These are phyloP conservation scores for Podarcis muralis DNA, from an alignment of 2,113 vertebrate species.

Conservation along the genomic window DNA sequence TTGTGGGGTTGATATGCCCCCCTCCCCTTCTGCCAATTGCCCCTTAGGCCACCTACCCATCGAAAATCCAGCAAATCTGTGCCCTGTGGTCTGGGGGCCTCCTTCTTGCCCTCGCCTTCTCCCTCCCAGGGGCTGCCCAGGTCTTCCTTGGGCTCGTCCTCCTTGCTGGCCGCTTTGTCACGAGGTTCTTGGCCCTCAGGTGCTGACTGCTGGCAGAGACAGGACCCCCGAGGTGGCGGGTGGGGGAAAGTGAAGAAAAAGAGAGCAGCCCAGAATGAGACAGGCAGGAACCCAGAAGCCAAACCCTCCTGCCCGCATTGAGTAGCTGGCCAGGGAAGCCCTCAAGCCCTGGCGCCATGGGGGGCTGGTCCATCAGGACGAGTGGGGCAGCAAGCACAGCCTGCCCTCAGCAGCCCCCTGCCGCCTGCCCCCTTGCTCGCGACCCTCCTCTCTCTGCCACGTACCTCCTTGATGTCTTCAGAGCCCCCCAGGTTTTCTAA, in stretches of 20 bases:
- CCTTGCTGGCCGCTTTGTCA: not conserved
- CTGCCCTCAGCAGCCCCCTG: not conserved
- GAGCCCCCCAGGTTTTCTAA: not conserved
- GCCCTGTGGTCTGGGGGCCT: not conserved
- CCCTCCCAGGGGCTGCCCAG: not conserved
- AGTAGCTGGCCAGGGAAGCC: no score
- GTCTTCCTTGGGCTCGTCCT: not conserved
- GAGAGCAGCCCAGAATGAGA: not conserved
- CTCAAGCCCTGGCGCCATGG: no score
- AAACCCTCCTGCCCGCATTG: rapidly evolving
- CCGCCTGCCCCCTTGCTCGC: no score
- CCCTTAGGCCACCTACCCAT: not conserved
- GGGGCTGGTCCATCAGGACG: no score
- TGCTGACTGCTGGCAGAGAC: not conserved
- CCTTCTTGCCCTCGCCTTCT: not conserved
- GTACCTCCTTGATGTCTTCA: conserved; percentile 14
- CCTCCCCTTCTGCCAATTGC: no score
- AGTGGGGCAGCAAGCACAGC: no score
- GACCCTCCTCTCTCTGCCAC: not conserved
- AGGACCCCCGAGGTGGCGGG: no score
- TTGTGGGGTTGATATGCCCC: not conserved
- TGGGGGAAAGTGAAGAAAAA: no score
- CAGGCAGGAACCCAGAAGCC: no score
- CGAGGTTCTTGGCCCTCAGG: not conserved
- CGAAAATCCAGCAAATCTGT: conserved; percentile 2